Evolutionary conservation across 2,888 invertebrate species (phyloP).

Genomic region (Drosophila sordidula): DNA sequence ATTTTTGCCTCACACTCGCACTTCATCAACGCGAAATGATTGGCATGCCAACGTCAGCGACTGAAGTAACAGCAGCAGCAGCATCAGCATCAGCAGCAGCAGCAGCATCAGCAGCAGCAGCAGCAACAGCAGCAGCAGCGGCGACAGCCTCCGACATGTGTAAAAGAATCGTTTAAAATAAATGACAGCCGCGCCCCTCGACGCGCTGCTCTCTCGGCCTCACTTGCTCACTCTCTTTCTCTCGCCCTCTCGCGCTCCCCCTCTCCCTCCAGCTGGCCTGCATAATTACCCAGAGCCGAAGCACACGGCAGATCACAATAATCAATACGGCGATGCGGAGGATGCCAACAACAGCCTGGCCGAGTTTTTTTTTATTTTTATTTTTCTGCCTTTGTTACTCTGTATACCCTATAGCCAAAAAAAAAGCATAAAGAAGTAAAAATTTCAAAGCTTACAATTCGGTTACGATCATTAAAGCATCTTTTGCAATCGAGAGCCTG

Average conservation of each 20-base stretch:
- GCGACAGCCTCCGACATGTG: conserved; percentile 77
- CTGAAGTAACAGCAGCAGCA: conserved; percentile 24
- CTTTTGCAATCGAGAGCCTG: too few species aligned
- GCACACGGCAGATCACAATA: conserved; percentile 80
- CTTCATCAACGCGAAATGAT: conserved; percentile 81
- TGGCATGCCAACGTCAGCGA: conserved; percentile 72
- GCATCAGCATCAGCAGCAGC: conserved; percentile 3
- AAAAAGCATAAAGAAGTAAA: background rate
- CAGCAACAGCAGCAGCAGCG: conserved; percentile 41
- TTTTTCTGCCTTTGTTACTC: conserved; percentile 4
- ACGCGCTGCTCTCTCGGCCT: conserved; percentile 8
- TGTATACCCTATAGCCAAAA: conserved; percentile 37
- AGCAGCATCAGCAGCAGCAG: background rate
- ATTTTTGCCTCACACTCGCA: conserved; percentile 81
- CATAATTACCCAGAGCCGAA: conserved; percentile 71
- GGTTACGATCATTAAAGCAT: background rate
- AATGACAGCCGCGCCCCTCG: conserved; percentile 69
- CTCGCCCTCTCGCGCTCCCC: background rate
- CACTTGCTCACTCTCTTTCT: background rate
- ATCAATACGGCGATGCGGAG: conserved; percentile 68
- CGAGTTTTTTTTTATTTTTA: conserved; percentile 24
- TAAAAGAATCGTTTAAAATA: conserved; percentile 82
- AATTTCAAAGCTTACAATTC: too few species aligned
- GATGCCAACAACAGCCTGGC: conserved; percentile 30
- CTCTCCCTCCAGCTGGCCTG: conserved; percentile 34